phyloP scores from a whole-genome alignment of 2,888 invertebrate genomes.

The Tenthredo notha region DNA sequence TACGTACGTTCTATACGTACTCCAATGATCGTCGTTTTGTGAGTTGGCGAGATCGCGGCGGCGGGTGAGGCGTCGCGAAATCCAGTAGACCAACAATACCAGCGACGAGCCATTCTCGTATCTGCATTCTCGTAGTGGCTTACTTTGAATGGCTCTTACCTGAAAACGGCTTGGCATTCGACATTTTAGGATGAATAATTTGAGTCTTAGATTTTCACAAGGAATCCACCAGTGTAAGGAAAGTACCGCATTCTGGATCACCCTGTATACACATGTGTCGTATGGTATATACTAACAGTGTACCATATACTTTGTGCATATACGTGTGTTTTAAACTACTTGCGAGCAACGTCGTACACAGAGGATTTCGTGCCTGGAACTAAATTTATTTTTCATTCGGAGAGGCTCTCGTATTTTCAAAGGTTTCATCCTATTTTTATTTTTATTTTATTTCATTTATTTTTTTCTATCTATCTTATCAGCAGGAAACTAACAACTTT shows the following conservation, averaged over 20 bases:
- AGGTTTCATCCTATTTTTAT: background rate
- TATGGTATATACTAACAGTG: background rate
- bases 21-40: background rate
- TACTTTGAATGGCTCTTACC: too few relatives aligned
- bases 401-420: background rate
- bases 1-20: constrained; percentile 24
- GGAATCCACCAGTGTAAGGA: too few relatives aligned
- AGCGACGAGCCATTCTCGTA: too few relatives aligned
- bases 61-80: too few relatives aligned
- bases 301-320: background rate
- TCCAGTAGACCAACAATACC: too few relatives aligned
- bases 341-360: background rate
- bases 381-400: background rate
- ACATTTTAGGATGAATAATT: too few relatives aligned
- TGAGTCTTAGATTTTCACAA: too few relatives aligned
- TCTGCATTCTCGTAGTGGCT: too few relatives aligned
- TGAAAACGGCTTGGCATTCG: too few relatives aligned
- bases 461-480: background rate
- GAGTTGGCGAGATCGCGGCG: too few relatives aligned
- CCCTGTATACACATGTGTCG: background rate
- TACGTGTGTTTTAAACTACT: background rate
- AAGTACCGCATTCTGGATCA: too few relatives aligned
- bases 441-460: background rate
- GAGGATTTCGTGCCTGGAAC: background rate
- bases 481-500: background rate